These are phyloP conservation scores for Corella eumyota DNA, from an alignment of 23 tunicate genomes.

Conservation along the genomic window DNA sequence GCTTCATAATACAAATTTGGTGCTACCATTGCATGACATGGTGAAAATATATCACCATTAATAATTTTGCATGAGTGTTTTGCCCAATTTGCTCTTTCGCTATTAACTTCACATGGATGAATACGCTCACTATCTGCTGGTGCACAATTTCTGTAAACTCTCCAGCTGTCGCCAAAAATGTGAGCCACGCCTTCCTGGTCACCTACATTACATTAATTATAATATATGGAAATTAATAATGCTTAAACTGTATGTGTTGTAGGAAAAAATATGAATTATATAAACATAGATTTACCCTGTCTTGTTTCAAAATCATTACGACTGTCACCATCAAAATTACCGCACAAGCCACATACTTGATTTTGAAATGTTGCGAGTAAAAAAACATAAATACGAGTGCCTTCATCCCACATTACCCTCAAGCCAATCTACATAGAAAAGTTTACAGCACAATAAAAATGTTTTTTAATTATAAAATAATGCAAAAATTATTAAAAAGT, in stretches of 20 bases:
- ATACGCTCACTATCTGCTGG: constrained; percentile 8
- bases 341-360: constrained; percentile 69
- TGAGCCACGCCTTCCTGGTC: constrained; percentile 18
- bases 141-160: constrained; percentile 34
- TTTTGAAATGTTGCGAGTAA: constrained; percentile 29
- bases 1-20: constrained; percentile 34
- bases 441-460: no score
- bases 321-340: constrained; percentile 59
- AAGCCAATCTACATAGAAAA: constrained; percentile 47
- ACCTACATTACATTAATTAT: no score
- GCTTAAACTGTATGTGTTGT: constrained; percentile 3
- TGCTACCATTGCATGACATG: constrained; percentile 34
- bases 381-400: constrained; percentile 50
- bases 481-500: background rate
- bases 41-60: constrained; percentile 12
- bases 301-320: constrained; percentile 43
- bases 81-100: constrained; percentile 50
- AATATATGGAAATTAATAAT: background rate
- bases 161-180: constrained; percentile 63
- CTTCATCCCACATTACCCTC: constrained; percentile 63
- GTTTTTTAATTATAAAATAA: background rate
- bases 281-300: constrained; percentile 38
- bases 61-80: constrained; percentile 25
- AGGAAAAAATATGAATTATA: background rate
- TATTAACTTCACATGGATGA: constrained; percentile 43